phyloP scores from a whole-genome alignment of 2,888 invertebrate genomes.

The Apotomis capreana region DNA sequence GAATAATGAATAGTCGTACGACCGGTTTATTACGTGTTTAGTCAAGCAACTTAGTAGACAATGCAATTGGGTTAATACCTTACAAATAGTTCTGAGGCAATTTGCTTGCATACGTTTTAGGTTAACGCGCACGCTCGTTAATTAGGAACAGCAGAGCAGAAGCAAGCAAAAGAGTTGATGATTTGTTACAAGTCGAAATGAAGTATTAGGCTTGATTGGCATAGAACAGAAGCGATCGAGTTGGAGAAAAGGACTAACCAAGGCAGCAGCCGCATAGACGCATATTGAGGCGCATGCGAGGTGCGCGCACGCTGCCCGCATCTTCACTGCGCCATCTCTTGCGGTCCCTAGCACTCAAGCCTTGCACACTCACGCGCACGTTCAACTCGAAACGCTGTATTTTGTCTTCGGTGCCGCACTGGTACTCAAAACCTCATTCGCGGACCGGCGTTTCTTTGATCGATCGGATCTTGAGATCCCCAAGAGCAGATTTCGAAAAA shows the following conservation, averaged over 20 bases:
- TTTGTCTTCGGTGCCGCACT: conserved; percentile 51
- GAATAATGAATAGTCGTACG: conserved; percentile 23
- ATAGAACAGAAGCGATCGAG: conserved; percentile 28
- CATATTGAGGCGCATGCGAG: conserved; percentile 73
- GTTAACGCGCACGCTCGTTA: conserved; percentile 25
- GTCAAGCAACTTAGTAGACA: conserved; percentile 25
- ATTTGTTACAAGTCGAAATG: conserved; percentile 7
- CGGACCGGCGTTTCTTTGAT: not conserved
- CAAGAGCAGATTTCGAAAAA: not conserved
- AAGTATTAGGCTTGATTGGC: conserved; percentile 15
- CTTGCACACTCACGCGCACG: conserved; percentile 72
- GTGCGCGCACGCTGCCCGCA: conserved; percentile 62
- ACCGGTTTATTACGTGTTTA: conserved; percentile 22
- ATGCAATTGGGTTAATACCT: conserved; percentile 35
- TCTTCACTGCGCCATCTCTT: conserved; percentile 71
- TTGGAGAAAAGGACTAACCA: conserved; percentile 62
- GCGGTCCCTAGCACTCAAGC: conserved; percentile 52
- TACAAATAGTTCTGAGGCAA: conserved; percentile 26
- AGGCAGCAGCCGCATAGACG: conserved; percentile 81
- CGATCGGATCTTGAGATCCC: not conserved
- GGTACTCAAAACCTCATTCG: conserved; percentile 21
- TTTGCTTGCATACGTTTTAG: conserved; percentile 27
- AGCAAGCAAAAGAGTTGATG: conserved; percentile 20
- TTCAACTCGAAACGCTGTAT: conserved; percentile 70
- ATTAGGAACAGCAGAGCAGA: conserved; percentile 27